Percentiles rank a stretch among this genome's conserved stretches.
Conservation (phyloP, 2,888 invertebrate genomes). For the Cryptus armator region DNA sequence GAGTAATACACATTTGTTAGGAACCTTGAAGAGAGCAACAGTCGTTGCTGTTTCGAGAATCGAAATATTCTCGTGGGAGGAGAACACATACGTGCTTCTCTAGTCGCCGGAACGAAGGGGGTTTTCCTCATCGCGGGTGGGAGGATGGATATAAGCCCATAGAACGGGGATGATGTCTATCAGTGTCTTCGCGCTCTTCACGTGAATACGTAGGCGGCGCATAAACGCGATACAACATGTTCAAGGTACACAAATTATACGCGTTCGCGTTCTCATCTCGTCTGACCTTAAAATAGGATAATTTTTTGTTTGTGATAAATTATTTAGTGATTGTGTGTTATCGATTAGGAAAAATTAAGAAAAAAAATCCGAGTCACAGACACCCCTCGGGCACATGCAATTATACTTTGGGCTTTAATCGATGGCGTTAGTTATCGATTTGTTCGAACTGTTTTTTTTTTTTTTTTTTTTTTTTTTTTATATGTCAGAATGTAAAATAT, state of each 20-base stretch:
- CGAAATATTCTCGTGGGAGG: slow-evolving; percentile 29
- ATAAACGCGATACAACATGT: slow-evolving; percentile 77
- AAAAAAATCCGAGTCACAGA: not conserved
- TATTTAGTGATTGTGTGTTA: slow-evolving; percentile 1
- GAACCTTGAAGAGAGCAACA: slow-evolving; percentile 12
- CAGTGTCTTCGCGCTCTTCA: slow-evolving; percentile 83
- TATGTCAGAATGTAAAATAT: not conserved
- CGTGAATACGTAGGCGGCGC: slow-evolving; percentile 71
- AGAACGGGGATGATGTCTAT: slow-evolving; percentile 83
- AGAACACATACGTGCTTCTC: slow-evolving; percentile 46
- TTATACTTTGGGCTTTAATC: not conserved
- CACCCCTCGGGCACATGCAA: not conserved
- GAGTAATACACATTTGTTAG: not conserved
- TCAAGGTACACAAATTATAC: slow-evolving; percentile 77
- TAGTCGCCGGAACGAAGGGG: slow-evolving; percentile 73
- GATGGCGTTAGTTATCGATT: not conserved
- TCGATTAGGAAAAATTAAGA: not conserved
- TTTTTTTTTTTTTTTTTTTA: not conserved
- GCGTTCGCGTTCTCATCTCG: not conserved
- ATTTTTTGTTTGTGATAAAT: not conserved
- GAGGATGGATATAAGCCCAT: slow-evolving; percentile 84
- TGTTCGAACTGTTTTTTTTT: not conserved
- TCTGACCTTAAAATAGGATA: not conserved
- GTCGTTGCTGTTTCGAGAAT: slow-evolving; percentile 24
- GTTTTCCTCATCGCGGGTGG: slow-evolving; percentile 76